Evolutionary conservation across 2,113 vertebrate genomes (phyloP).

Genomic region (Poeciliopsis turrubarensis): DNA sequence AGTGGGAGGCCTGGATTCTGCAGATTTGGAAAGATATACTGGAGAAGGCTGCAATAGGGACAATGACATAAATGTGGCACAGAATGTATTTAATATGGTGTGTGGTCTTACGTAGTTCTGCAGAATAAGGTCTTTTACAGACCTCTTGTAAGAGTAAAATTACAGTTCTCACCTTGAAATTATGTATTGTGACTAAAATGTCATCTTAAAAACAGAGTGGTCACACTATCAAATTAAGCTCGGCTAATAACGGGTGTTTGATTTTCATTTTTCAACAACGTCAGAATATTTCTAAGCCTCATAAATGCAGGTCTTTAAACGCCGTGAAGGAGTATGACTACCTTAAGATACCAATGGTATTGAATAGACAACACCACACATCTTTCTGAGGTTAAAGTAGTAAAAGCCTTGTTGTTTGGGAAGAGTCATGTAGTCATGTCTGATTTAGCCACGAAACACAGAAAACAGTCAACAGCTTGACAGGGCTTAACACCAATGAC

Average conservation of each 20-base stretch:
- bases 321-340: background rate
- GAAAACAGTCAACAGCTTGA: conserved; percentile 16
- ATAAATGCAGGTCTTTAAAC: background rate
- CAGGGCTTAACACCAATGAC: conserved; percentile 61
- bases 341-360: conserved; percentile 16
- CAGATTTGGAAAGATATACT: background rate
- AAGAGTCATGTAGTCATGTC: background rate
- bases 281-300: background rate
- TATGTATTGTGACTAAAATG: background rate
- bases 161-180: background rate
- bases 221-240: background rate
- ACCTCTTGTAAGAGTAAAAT: too few species aligned
- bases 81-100: background rate
- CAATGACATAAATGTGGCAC: background rate
- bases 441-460: conserved; percentile 13
- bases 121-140: background rate
- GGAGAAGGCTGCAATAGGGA: background rate
- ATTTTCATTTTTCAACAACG: background rate
- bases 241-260: background rate
- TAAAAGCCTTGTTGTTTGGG: conserved; percentile 19
- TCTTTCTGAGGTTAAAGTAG: background rate
- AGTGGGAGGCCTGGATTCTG: conserved; percentile 11
- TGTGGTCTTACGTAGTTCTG: conserved; percentile 4
- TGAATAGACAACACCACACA: background rate
- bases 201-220: background rate